Evolutionary conservation across 1,140 invertebrate genomes (phyloP).

Genomic region (Philopotamus ludificatus): DNA sequence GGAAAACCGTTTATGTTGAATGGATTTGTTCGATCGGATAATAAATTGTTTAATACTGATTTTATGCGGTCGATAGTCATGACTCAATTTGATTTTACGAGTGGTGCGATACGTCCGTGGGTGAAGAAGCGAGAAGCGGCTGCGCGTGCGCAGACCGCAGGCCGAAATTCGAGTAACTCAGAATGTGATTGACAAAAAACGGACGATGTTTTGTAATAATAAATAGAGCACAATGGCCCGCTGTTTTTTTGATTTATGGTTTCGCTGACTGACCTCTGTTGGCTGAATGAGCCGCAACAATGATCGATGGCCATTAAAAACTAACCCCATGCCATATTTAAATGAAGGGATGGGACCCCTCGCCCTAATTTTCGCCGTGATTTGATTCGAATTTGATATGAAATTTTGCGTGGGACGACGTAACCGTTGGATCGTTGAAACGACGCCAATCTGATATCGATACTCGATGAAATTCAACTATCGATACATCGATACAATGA

Average conservation of each 20-base stretch:
- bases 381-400: too few species aligned
- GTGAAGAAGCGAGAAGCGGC: conserved; percentile 1
- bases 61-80: neutral
- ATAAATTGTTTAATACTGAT: neutral
- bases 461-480: too few species aligned
- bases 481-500: too few species aligned
- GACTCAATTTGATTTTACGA: too few species aligned
- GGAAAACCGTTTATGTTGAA: neutral
- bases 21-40: neutral
- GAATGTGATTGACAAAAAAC: too few species aligned
- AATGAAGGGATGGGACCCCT: too few species aligned
- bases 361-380: too few species aligned
- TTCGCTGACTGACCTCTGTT: conserved; percentile 21
- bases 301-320: neutral
- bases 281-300: neutral
- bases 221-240: neutral
- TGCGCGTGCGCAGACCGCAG: neutral
- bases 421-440: too few species aligned
- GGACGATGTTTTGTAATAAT: too few species aligned
- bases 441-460: too few species aligned
- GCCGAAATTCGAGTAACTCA: too few species aligned
- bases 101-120: conserved; percentile 3
- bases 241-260: conserved; percentile 17
- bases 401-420: too few species aligned
- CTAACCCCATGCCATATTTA: conserved; percentile 4